A percentile compares a stretch with the other conserved stretches of the same genome.
These are phyloP conservation scores for Strongylocentrotus purpuratus DNA, from an alignment of 35 echinoderm and acorn worm species.

Conservation along the genomic window DNA sequence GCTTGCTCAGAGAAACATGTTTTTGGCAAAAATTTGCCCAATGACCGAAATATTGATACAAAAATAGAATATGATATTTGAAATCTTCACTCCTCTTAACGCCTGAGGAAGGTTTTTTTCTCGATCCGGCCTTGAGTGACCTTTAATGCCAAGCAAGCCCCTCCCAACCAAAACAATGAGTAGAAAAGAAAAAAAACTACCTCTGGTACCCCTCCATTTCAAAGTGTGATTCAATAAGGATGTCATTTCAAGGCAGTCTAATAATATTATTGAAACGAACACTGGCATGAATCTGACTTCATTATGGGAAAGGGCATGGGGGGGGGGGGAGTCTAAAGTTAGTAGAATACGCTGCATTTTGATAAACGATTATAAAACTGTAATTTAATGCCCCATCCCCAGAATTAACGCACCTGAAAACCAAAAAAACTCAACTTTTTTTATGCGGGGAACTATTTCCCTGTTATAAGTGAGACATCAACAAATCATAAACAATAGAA, in stretches of 20 bases:
- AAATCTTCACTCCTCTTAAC: not conserved
- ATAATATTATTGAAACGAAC: not conserved
- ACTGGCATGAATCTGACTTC: not conserved
- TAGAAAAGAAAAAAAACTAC: not conserved
- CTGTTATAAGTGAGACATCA: not conserved
- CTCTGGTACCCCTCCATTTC: not conserved
- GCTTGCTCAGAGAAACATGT: too few species aligned
- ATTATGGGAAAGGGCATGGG: not conserved
- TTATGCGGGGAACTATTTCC: too few species aligned
- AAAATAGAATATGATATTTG: not conserved
- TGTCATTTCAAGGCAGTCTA: not conserved
- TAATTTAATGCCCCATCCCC: too few species aligned
- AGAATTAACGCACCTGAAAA: too few species aligned
- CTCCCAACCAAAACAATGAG: not conserved
- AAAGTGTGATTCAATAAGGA: not conserved
- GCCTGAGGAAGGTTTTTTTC: too few species aligned
- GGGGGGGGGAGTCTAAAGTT: not conserved
- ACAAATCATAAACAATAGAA: too few species aligned
- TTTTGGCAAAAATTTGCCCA: too few species aligned
- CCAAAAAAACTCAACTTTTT: too few species aligned
- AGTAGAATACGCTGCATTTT: too few species aligned
- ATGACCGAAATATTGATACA: not conserved
- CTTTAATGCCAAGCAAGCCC: not conserved
- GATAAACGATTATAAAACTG: too few species aligned
- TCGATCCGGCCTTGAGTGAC: too few species aligned